These are phyloP conservation scores for Solenodon paradoxus DNA, from an alignment of 2,113 vertebrate genomes.

Conservation along the genomic window DNA sequence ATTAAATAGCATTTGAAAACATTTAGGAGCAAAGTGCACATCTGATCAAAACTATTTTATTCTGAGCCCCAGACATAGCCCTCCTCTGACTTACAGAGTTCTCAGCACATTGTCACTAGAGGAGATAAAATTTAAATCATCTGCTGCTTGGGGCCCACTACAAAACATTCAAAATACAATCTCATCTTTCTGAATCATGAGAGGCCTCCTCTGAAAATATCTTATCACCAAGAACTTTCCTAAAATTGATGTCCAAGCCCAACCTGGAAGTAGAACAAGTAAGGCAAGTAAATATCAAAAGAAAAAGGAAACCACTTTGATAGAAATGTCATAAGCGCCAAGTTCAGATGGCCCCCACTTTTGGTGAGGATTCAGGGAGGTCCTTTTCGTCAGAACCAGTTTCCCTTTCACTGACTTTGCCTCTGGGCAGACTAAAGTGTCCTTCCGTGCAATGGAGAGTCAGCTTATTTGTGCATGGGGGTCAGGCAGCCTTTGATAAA, in stretches of 20 bases:
- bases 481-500: conserved; percentile 80
- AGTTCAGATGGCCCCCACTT: not conserved
- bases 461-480: conserved; percentile 67
- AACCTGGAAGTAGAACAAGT: not conserved
- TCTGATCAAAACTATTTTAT: not conserved
- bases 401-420: not conserved
- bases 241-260: not conserved
- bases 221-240: not conserved
- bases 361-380: not conserved
- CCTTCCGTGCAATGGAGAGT: not conserved
- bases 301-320: not conserved
- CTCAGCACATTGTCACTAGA: not conserved
- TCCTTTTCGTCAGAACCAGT: not conserved
- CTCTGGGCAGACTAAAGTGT: conserved; percentile 18
- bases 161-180: not conserved
- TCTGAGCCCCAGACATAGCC: not conserved
- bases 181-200: not conserved
- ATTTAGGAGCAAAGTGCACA: not conserved
- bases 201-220: not conserved
- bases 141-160: not conserved
- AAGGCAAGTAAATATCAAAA: not conserved
- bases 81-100: rapidly evolving
- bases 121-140: too few relatives aligned
- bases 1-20: not conserved
- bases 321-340: not conserved